A percentile compares a stretch with the other conserved stretches of the same genome.
phyloP scores from a whole-genome alignment of 2,888 invertebrate genomes.

The Drosophila hamatofila region DNA sequence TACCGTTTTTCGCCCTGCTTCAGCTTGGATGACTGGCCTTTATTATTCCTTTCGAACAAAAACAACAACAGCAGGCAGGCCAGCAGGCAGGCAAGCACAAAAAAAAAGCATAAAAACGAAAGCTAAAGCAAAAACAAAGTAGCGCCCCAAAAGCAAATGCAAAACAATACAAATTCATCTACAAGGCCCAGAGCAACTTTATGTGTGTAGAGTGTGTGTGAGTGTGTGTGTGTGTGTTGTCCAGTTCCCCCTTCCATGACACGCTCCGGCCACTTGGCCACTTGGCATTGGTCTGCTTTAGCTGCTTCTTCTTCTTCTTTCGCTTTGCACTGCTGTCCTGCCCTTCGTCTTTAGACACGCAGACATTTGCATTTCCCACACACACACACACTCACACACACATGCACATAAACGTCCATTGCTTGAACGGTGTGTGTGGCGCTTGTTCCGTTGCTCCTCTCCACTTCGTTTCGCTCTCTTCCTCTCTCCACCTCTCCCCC shows the following conservation, averaged over 20 bases:
- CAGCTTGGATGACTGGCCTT: conserved; percentile 41
- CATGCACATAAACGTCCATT: conserved; percentile 19
- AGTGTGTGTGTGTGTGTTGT: conserved; percentile 37
- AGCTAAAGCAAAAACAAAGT: conserved; percentile 72
- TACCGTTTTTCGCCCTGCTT: conserved; percentile 11
- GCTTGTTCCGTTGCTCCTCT: conserved; percentile 43
- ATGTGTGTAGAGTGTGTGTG: conserved; percentile 24
- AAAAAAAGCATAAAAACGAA: conserved; percentile 62
- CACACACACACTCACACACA: conserved; percentile 23
- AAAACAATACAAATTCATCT: conserved; percentile 81
- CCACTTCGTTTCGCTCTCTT: conserved; percentile 5
- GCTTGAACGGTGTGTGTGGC: conserved; percentile 64
- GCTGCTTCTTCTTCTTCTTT: conserved; percentile 23
- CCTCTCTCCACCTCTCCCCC: conserved; percentile 8
- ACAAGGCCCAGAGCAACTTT: conserved; percentile 51
- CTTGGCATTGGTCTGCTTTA: conserved; percentile 62
- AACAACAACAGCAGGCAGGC: conserved; percentile 7
- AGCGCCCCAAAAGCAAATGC: conserved; percentile 81
- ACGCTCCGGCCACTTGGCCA: conserved; percentile 50
- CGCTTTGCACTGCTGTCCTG: conserved; percentile 31
- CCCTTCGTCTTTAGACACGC: conserved; percentile 48
- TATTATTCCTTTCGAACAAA: conserved; percentile 61
- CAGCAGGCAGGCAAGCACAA: background rate
- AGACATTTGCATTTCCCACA: conserved; percentile 72
- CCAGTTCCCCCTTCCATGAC: conserved; percentile 39